These are phyloP conservation scores for Carapus acus DNA, from an alignment of 2,797 vertebrate genomes.

Conservation along the genomic window DNA sequence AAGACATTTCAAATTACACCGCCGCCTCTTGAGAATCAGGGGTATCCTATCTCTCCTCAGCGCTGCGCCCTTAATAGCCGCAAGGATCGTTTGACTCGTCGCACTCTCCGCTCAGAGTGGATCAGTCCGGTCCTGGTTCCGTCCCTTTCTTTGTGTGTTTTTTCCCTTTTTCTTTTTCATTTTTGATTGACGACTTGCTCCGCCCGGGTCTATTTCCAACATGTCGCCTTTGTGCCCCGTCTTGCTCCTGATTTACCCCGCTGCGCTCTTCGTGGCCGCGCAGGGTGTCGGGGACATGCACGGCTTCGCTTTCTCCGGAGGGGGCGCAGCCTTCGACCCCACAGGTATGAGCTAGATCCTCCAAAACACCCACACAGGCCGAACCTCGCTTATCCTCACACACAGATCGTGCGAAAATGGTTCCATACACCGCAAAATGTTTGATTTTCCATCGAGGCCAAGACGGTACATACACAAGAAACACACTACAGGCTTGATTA, in stretches of 20 bases:
- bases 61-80: conserved; percentile 57
- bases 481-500: too few relatives aligned
- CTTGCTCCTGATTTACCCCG: conserved; percentile 54
- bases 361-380: background rate
- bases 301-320: conserved; percentile 35
- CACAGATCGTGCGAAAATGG: too few relatives aligned
- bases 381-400: too few relatives aligned
- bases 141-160: conserved; percentile 17
- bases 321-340: conserved; percentile 37
- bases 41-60: conserved; percentile 40
- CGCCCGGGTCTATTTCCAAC: background rate
- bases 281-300: conserved; percentile 54
- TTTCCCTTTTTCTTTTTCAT: background rate
- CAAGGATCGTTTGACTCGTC: conserved; percentile 52
- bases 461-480: too few relatives aligned
- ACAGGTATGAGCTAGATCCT: conserved; percentile 53
- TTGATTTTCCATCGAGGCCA: too few relatives aligned
- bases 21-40: conserved; percentile 33
- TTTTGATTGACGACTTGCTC: too few relatives aligned
- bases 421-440: too few relatives aligned
- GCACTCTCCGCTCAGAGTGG: conserved; percentile 8
- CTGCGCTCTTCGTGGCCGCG: conserved; percentile 48
- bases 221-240: conserved; percentile 55
- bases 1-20: background rate
- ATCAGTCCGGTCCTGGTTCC: conserved; percentile 6